Evolutionary conservation across 2,888 invertebrate genomes (phyloP), one percentile per base, ranked within the genome.

Genomic region (Drosophila lacicola): DNA sequence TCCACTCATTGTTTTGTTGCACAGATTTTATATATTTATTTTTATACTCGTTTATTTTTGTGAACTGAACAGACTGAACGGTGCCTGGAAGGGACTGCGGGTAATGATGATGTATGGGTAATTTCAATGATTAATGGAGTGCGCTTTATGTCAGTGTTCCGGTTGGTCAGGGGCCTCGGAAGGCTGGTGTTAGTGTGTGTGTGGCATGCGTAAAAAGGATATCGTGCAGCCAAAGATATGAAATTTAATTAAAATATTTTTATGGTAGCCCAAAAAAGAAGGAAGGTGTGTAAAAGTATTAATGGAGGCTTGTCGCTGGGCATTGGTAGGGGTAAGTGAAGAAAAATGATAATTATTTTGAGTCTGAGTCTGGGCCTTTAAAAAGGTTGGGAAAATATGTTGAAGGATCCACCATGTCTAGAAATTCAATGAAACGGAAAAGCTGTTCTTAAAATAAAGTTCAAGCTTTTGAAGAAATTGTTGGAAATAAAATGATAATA

Each of bases 171-270:
- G 70, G 60, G 57, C 36, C 2, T 14, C 42, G 37, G 50, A 72
- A 70, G 75, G 77, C 46, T 46, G 29, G 9, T 46, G 53, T 67
- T 14, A 17, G 65, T 60, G 65, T 77, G 74, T 53, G 68, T 78
- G 79, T 74, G 81, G 82, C 63, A 63, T 66, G 68, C 63, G 61
- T 70, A 58, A 71, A 67, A 88, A 83, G 82, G 88, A 83, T 79
- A 77, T 79, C 66, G 64, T 55, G 55, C 34, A 72, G 62, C 49
- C 51, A 70, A 70, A 67, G 70, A 72, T 82, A 56, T 79, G 67
- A 71, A 82, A 80, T 88, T 86, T 78, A 88, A 88, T 88, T 84
- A 82, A 88, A 84, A 86, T 84, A 86, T 86, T 88, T 82, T 82
- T 78, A 75, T 80, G 75, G 68, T 53, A 69, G 56, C 78, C 72